A percentile compares a stretch with the other conserved stretches of the same genome.
Evolutionary conservation across 2,797 vertebrate genomes (phyloP).

Genomic region (Melopsittacus undulatus): DNA sequence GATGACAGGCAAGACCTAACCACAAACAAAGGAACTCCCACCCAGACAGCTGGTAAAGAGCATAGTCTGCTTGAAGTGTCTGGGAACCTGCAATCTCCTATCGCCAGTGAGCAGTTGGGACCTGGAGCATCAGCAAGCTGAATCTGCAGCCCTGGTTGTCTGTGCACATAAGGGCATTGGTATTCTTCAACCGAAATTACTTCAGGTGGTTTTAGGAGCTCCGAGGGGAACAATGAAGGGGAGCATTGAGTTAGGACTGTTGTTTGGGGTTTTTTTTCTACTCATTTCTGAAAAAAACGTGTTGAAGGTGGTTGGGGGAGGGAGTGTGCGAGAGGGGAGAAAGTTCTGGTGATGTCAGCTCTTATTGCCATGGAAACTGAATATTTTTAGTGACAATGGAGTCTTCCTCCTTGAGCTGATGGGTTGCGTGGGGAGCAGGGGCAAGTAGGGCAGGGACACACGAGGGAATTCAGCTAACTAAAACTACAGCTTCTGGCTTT

Average conservation of each 20-base stretch:
- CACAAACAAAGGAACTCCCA: background rate
- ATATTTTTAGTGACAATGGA: constrained; percentile 71
- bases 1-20: background rate
- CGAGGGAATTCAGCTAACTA: constrained; percentile 47
- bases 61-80: background rate
- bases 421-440: constrained; percentile 52
- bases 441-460: constrained; percentile 54
- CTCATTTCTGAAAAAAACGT: background rate
- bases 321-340: constrained; percentile 30
- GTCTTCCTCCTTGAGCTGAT: constrained; percentile 67
- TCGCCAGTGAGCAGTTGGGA: background rate
- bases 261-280: background rate
- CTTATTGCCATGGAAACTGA: constrained; percentile 68
- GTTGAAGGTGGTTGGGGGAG: constrained; percentile 8
- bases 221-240: background rate
- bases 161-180: background rate
- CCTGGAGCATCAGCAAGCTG: background rate
- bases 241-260: background rate
- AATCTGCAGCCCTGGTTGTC: background rate
- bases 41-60: constrained; percentile 37
- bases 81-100: constrained; percentile 4
- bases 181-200: background rate
- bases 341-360: constrained; percentile 70
- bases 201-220: background rate
- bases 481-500: constrained; percentile 46